Conservation (phyloP, 1,140 invertebrate genomes). For the Saccostrea glomerata region DNA sequence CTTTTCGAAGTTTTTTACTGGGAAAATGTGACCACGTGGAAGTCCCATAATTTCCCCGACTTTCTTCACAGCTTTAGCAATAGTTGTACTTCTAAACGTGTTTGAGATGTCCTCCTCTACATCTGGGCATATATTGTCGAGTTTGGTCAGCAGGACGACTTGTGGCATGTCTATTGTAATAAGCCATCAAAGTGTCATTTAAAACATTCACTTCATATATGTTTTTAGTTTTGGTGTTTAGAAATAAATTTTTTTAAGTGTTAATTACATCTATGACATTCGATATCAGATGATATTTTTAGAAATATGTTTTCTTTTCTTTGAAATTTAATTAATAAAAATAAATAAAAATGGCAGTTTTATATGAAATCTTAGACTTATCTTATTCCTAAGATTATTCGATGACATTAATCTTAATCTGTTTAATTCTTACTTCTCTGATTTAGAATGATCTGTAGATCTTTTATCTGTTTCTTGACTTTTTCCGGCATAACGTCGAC, state of each 20-base stretch:
- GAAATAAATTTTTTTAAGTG: no score
- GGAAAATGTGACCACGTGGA: constrained; percentile 56
- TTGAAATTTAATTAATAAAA: no score
- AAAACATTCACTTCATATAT: neutral
- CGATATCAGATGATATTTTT: no score
- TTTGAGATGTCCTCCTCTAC: constrained; percentile 46
- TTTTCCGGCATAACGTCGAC: constrained; percentile 47
- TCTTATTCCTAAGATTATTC: no score
- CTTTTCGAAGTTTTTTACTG: constrained; percentile 57
- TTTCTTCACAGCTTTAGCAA: constrained; percentile 50
- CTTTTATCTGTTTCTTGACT: constrained; percentile 29
- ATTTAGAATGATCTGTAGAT: constrained; percentile 30
- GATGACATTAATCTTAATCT: no score
- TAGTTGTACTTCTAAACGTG: constrained; percentile 45
- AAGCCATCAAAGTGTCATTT: neutral
- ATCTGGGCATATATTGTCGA: constrained; percentile 50
- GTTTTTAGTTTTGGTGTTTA: no score
- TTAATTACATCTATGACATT: no score
- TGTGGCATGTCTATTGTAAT: constrained; percentile 39
- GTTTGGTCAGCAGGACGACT: constrained; percentile 51
- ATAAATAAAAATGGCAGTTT: no score
- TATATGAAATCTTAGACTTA: no score
- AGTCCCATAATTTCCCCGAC: constrained; percentile 54
- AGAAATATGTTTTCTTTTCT: no score
- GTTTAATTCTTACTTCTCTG: constrained; percentile 36